These are phyloP conservation scores for Glossosoma conforme DNA, from an alignment of 1,140 invertebrate species.

Conservation along the genomic window DNA sequence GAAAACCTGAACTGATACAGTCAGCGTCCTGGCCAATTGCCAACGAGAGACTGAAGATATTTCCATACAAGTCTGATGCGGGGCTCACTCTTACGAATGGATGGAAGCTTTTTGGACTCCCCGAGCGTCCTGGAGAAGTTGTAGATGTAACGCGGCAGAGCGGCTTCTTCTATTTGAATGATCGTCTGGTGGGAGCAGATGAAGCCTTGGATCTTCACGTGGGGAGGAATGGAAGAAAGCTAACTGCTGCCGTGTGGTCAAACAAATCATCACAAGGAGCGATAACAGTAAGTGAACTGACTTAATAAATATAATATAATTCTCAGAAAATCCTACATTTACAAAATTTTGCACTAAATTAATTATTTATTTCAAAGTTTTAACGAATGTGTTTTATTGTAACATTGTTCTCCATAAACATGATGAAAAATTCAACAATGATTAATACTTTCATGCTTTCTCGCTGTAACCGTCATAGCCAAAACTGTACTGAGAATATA, in stretches of 20 bases:
- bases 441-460: too few relatives aligned
- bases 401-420: too few relatives aligned
- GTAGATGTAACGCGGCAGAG: neutral
- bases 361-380: too few relatives aligned
- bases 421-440: too few relatives aligned
- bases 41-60: neutral
- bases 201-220: conserved; percentile 21
- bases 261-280: conserved; percentile 4
- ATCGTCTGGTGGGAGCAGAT: conserved; percentile 6
- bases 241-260: conserved; percentile 20
- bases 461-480: too few relatives aligned
- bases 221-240: conserved; percentile 7
- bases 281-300: conserved; percentile 24
- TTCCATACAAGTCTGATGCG: neutral
- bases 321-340: too few relatives aligned
- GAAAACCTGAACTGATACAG: conserved; percentile 1
- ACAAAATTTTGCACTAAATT: too few relatives aligned
- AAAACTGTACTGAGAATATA: too few relatives aligned
- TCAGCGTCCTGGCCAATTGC: neutral
- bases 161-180: neutral
- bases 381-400: too few relatives aligned
- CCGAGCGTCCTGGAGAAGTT: conserved; percentile 1
- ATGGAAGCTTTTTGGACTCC: neutral
- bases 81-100: conserved; percentile 10
- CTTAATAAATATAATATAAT: too few relatives aligned